Evolutionary conservation across 2,113 vertebrate species (phyloP).

Genomic region (Parotia lawesii): DNA sequence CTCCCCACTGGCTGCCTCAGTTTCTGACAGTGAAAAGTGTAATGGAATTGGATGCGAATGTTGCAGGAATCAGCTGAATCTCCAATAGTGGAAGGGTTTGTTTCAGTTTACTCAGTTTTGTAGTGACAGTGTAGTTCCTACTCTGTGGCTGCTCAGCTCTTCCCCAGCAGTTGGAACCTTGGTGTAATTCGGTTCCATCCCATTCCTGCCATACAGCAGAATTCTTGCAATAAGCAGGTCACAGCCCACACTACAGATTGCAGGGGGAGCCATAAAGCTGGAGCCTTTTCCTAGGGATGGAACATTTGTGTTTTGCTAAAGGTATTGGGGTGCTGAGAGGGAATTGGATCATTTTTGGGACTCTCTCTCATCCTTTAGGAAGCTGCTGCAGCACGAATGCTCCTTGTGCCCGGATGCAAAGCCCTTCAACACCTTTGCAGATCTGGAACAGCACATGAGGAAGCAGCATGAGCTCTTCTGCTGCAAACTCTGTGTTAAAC

Average conservation of each 20-base stretch:
- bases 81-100: neutral
- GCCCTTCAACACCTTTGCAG: conserved; percentile 86
- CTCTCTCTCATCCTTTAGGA: conserved; percentile 69
- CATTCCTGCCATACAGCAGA: neutral
- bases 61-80: neutral
- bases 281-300: neutral
- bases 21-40: neutral
- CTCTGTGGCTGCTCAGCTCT: neutral
- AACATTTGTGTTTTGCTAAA: neutral
- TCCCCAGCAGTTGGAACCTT: neutral
- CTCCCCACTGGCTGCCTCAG: rapidly evolving
- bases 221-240: neutral
- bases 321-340: neutral
- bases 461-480: conserved; percentile 95
- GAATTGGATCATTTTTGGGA: neutral
- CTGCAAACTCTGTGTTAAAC: conserved; percentile 92
- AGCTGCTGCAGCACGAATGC: conserved; percentile 87
- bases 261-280: neutral
- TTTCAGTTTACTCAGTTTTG: neutral
- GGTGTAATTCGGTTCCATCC: neutral
- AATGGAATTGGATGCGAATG: neutral
- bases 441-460: conserved; percentile 97
- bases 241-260: neutral
- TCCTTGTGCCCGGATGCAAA: conserved; percentile 81
- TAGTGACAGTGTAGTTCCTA: neutral